Evolutionary conservation across 2,113 vertebrate genomes (phyloP).

Genomic region (Boleophthalmus pectinirostris): DNA sequence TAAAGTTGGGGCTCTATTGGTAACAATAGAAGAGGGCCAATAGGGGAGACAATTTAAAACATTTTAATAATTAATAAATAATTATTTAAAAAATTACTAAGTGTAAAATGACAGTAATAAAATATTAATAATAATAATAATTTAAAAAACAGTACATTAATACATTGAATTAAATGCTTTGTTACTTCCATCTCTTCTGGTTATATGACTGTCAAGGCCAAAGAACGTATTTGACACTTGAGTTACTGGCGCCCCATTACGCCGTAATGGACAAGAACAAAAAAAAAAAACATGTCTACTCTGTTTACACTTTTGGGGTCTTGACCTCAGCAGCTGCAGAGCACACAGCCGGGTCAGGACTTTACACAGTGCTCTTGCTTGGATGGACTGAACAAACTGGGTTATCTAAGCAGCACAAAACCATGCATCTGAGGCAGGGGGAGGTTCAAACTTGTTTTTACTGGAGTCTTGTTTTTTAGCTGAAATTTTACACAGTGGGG

Average conservation of each 20-base stretch:
- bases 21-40: no score
- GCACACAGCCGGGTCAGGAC: not conserved
- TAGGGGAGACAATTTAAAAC: no score
- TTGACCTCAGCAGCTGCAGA: slow-evolving; percentile 27
- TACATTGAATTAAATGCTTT: not conserved
- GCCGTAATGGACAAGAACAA: not conserved
- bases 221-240: not conserved
- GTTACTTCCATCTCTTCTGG: not conserved
- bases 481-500: not conserved
- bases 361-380: slow-evolving; percentile 4
- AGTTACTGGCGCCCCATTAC: not conserved
- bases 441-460: not conserved
- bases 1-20: no score
- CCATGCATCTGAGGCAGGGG: not conserved
- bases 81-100: no score
- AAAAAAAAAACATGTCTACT: not conserved
- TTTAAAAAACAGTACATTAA: not conserved
- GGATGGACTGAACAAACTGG: not conserved
- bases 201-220: not conserved
- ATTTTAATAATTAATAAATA: no score
- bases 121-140: not conserved
- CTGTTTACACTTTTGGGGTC: slow-evolving; percentile 1
- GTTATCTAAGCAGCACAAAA: not conserved
- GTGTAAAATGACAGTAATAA: not conserved
- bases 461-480: not conserved